These are phyloP conservation scores for Ochropacha duplaris DNA, from an alignment of 2,888 invertebrate species.

Conservation along the genomic window DNA sequence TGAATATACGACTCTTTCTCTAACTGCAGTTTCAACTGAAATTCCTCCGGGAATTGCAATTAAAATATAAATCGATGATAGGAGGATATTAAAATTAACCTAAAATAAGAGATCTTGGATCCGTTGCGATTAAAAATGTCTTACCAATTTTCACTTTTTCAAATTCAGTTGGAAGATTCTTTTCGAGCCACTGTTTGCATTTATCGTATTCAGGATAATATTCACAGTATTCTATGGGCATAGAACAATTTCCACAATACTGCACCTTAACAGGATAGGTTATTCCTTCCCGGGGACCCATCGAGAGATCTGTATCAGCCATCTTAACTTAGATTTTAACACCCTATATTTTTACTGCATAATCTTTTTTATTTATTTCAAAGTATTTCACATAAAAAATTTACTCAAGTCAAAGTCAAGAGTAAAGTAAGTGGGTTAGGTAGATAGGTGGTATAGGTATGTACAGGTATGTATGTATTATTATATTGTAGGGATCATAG, in stretches of 20 bases:
- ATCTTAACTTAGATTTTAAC: conserved; percentile 45
- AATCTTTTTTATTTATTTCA: neutral
- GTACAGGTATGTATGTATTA: too few species aligned
- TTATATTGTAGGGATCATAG: too few species aligned
- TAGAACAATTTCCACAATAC: conserved; percentile 97
- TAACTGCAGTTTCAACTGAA: too few species aligned
- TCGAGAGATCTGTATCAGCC: conserved; percentile 83
- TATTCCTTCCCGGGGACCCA: conserved; percentile 88
- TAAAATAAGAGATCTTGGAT: neutral
- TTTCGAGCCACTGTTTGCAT: conserved; percentile 98
- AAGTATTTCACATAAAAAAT: neutral
- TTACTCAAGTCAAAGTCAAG: too few species aligned
- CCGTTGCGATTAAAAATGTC: conserved; percentile 7
- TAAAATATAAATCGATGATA: too few species aligned
- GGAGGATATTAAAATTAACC: neutral
- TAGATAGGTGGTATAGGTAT: too few species aligned
- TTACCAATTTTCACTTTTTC: conserved; percentile 91
- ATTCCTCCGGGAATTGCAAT: too few species aligned
- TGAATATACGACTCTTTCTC: too few species aligned
- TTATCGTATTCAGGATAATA: conserved; percentile 98
- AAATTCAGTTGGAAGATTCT: conserved; percentile 96
- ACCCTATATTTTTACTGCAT: neutral
- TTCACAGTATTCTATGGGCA: conserved; percentile 99
- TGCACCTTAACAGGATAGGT: conserved; percentile 92
- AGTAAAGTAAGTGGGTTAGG: too few species aligned